These are phyloP conservation scores for Xylocopa sonorina DNA, from an alignment of 1,140 invertebrate species.

Conservation along the genomic window DNA sequence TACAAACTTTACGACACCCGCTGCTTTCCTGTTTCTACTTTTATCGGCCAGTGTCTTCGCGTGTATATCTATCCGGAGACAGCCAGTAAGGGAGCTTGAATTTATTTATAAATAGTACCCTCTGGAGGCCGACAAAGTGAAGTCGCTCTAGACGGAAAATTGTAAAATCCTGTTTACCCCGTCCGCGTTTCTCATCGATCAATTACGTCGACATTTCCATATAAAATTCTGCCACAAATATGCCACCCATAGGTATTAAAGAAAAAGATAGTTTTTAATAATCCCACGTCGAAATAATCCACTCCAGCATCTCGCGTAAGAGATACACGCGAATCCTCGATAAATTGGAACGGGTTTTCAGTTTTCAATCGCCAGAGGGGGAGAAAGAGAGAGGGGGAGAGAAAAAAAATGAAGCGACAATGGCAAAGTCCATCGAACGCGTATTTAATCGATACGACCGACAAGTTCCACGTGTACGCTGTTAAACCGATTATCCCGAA, in stretches of 20 bases:
- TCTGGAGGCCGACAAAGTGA: conserved; percentile 41
- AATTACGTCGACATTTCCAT: conserved; percentile 35
- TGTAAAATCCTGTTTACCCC: conserved; percentile 47
- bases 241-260: no score
- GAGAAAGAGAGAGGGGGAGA: no score
- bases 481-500: conserved; percentile 16
- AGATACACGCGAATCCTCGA: no score
- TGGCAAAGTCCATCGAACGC: not conserved
- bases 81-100: conserved; percentile 42
- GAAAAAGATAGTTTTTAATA: not conserved
- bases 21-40: conserved; percentile 40
- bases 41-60: conserved; percentile 49
- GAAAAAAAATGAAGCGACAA: not conserved
- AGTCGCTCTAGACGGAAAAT: conserved; percentile 39
- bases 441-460: not conserved
- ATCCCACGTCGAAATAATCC: no score
- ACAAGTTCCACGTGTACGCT: not conserved
- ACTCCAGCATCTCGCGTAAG: no score
- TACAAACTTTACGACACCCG: conserved; percentile 46
- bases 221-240: no score
- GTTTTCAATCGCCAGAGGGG: no score
- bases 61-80: conserved; percentile 41
- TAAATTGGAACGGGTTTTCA: not conserved
- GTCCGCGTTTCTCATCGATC: conserved; percentile 36
- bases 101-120: conserved; percentile 62